Evolutionary conservation across 2,888 invertebrate genomes (phyloP), one percentile per base, ranked within the genome.

Genomic region (Eustalomyia histrio): DNA sequence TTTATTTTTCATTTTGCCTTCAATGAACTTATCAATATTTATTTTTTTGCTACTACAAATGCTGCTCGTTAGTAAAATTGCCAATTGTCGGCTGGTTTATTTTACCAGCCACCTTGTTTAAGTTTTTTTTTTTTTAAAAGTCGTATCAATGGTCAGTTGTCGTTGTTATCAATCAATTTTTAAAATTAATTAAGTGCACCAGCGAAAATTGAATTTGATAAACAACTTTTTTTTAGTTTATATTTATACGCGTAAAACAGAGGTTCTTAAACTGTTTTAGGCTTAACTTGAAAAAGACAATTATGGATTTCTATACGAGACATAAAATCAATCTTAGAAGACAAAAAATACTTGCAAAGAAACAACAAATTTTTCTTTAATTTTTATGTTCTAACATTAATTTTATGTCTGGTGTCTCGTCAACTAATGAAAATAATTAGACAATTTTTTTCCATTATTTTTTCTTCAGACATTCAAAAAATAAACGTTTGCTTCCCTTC

Each of bases 111-210:
- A 52, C 16, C 8, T 52, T 53, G 18, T 10, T 17, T 53, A 47
- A 21, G 10, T 53, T 21, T 52, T 0, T 18, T 17, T 9, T 53
- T 53, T 14, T 9, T 9, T 18, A n/a, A 1, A 9, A 52, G 21
- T 53, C 12, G 10, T 79, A 73, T 69, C 74, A 43, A 14, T 74
- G 68, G 68, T 58, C 79, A 71, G 53, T 71, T 79, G 79, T 75
- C 75, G 47, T 65, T 79, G 71, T 81, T 81, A 81, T 81, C 81
- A 81, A 81, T 81, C 81, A 81, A 75, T 81, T 81, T 81, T 75
- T 67, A 60, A 71, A 81, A 78, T 78, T 81, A 81, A 81, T 81
- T 81, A 78, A 81, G 67, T 78, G 74, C 81, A 81, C 71, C 61
- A 35, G 53, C 35, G 78, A 75, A 78, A 78, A 81, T 78, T 78